phyloP scores from a whole-genome alignment of 92 coral and sea anemone species.

The Porites cylindrica region DNA sequence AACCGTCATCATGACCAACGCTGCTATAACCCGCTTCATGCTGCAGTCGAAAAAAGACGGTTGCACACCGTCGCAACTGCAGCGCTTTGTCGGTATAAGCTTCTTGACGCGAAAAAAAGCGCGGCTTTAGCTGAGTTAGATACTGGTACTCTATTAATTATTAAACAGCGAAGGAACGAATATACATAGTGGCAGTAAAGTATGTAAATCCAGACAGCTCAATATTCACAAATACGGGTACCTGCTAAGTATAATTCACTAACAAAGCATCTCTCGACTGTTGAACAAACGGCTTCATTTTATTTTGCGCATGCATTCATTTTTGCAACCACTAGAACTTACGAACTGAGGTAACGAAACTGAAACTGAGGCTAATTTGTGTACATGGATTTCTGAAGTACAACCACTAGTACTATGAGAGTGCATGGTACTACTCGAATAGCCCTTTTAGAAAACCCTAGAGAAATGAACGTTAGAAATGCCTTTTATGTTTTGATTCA shows the following conservation, averaged over 20 bases:
- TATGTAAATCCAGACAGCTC: conserved; percentile 26
- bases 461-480: no score
- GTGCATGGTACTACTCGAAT: no score
- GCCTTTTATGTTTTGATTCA: no score
- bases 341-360: no score
- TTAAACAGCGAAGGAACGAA: conserved; percentile 7
- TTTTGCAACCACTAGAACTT: no score
- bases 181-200: not conserved
- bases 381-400: no score
- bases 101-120: not conserved
- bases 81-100: not conserved
- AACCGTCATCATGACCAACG: not conserved
- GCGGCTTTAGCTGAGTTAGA: not conserved
- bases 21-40: conserved; percentile 11
- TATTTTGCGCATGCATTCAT: no score
- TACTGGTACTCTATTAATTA: conserved; percentile 25
- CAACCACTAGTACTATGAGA: no score
- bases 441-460: no score
- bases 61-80: not conserved
- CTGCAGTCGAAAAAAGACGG: not conserved
- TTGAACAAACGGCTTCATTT: no score
- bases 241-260: conserved; percentile 10
- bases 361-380: no score
- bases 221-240: conserved; percentile 10
- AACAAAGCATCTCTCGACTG: not conserved